These are phyloP conservation scores for Drosophila nannoptera DNA, from an alignment of 1,140 invertebrate species.

Conservation along the genomic window DNA sequence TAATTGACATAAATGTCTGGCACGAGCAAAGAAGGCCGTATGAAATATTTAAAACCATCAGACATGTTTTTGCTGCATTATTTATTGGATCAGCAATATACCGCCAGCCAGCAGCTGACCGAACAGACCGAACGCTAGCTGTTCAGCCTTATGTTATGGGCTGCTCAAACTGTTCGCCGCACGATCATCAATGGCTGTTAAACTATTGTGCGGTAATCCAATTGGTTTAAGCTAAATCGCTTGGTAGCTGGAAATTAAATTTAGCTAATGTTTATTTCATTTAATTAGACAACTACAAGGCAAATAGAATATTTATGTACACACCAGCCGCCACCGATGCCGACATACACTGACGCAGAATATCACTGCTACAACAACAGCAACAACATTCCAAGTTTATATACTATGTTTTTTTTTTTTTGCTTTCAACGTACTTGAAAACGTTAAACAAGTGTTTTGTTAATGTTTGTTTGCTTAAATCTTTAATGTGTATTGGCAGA, in stretches of 20 bases:
- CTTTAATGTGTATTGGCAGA: slow-evolving; percentile 62
- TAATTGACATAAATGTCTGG: slow-evolving; percentile 71
- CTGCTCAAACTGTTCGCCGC: slow-evolving; percentile 18
- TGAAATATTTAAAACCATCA: slow-evolving; percentile 48
- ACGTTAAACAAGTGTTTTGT: slow-evolving; percentile 75
- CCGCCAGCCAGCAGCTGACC: neutral
- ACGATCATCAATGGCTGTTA: slow-evolving; percentile 14
- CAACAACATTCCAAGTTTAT: slow-evolving; percentile 7
- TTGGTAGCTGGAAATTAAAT: slow-evolving; percentile 65
- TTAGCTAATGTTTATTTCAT: slow-evolving; percentile 73
- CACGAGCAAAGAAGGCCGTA: slow-evolving; percentile 34
- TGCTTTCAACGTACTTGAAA: slow-evolving; percentile 70
- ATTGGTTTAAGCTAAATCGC: slow-evolving; percentile 44
- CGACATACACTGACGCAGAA: neutral
- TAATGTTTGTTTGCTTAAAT: slow-evolving; percentile 74
- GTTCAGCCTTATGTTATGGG: neutral
- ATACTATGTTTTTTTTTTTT: slow-evolving; percentile 24
- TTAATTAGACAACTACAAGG: slow-evolving; percentile 75
- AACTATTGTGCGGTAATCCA: slow-evolving; percentile 19
- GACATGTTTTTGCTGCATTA: slow-evolving; percentile 46
- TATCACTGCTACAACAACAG: slow-evolving; percentile 24
- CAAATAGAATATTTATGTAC: slow-evolving; percentile 75
- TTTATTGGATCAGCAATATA: slow-evolving; percentile 40
- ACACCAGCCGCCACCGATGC: slow-evolving; percentile 19
- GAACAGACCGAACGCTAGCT: slow-evolving; percentile 15